Evolutionary conservation across 2,797 vertebrate species (phyloP), one percentile per base, ranked within the genome.

Genomic region (Pelodytes ibericus): DNA sequence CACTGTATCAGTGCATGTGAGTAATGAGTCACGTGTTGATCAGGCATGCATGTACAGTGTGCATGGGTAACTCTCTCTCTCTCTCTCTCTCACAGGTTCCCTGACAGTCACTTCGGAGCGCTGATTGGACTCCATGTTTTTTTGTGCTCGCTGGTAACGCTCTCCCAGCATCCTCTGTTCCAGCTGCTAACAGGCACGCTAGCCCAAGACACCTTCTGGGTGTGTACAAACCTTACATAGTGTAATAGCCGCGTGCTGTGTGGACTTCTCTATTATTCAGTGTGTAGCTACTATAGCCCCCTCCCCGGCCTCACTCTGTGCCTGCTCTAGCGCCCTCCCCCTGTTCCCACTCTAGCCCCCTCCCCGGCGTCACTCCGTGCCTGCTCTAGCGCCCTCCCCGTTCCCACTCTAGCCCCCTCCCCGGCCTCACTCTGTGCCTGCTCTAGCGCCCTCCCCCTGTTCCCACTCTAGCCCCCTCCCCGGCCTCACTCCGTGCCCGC

Each of bases 81-180:
- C 15, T 47, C 2, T 24, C 26, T n/a, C 16, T 9, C 13, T 44
- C 18, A 8, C 39, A 77, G 75, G 68, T 77, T 77, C 27, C 75
- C 68, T 24, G 5, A 15, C 1, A 29, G 36, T 4, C 75, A 77
- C 41, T 77, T 44, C 10, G 75, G 75, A 15, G 36, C 68, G 4
- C 61, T 77, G 25, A 24, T 77, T 18, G 75, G 75, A 59, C 64
- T 71, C 26, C 24, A 59, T 36, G 65, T 22, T 4, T 31, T 59
- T 9, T 22, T 71, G 47, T 30, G 60, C 1, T 71, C 61, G 0
- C 39, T 51, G 25, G 15, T 65, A 6, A 59, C 68, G 11, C 60
- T 64, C 9, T 2, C 59, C 8, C 75, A 77, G 16, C 41, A 71
- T 29, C 75, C 75, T 5, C 16, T 77, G 20, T 71, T 71, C 36